Evolutionary conservation across 1,140 invertebrate genomes (phyloP), one percentile per base, ranked within the genome.

Genomic region (Danaus plexippus): DNA sequence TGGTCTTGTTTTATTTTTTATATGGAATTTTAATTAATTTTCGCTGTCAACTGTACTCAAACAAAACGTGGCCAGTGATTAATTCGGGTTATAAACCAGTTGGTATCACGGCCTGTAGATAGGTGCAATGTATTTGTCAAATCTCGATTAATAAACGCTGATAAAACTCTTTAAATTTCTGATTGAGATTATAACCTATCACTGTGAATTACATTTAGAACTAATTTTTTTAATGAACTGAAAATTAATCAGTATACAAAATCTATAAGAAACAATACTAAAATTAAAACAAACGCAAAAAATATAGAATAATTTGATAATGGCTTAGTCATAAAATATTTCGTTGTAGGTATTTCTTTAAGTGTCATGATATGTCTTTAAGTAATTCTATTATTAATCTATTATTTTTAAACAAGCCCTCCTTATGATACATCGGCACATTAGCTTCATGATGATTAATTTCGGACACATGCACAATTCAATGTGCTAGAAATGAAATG

Each of bases 31-130:
- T 69, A 62, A 66, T 66, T 66, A 66, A 66, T 66, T 62, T 59
- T 59, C 54, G 47, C 60, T 66, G 64, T 66, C 64, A 66, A 59
- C 60, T 51, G 57, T 71, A 74, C 67, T 76, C 77, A 78, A 80
- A 84, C 76, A 80, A 79, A 81, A 73, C 69, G 63, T 76, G 70
- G 67, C 57, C 75, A 76, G 81, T 84, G 79, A 85, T 84, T 82
- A 84, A 84, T 84, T 74, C 66, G 66, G 66, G 66, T 72, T 70
- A 73, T 70, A 67, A 74, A 64, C 61, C 58, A 57, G 61, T 60
- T 64, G 52, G 57, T 61, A 60, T 55, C 61, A 43, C 46, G 49
- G 32, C 54, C 44, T 47, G 53, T 63, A 61, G 64, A 69, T 66
- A 66, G 61, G 54, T 59, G 56, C 69, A 52, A 46, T 52, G 60